These are phyloP conservation scores for Egretta garzetta DNA, from an alignment of 2,113 vertebrate species.

Conservation along the genomic window DNA sequence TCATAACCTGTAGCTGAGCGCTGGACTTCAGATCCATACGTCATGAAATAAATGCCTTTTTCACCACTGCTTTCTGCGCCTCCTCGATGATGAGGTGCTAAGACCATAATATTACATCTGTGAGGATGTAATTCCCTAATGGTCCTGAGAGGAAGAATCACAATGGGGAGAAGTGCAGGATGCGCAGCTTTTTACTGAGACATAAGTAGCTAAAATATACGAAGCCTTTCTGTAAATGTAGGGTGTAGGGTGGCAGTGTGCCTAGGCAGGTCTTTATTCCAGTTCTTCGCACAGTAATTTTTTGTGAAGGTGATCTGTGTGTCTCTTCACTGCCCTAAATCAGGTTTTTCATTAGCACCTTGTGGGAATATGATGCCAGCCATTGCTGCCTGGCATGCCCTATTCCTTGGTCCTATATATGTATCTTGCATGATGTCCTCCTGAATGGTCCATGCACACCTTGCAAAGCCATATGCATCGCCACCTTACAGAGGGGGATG, in stretches of 20 bases:
- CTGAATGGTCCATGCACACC: not conserved
- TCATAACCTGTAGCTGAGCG: not conserved
- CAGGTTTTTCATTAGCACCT: fast-evolving
- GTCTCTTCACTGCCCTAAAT: not conserved
- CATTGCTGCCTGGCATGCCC: not conserved
- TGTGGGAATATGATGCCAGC: not conserved
- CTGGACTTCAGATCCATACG: not conserved
- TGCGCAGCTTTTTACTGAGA: not conserved
- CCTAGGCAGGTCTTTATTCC: not conserved
- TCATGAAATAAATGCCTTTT: not conserved
- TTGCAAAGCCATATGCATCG: not conserved
- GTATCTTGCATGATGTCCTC: not conserved
- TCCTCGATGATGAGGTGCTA: not conserved
- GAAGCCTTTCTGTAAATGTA: not conserved
- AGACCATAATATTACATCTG: not conserved
- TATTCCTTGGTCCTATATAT: not conserved
- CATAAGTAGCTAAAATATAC: not conserved
- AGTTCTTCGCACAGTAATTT: not conserved
- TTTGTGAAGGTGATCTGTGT: not conserved
- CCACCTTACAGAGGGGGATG: not conserved
- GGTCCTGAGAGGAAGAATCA: not conserved
- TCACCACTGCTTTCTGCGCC: not conserved
- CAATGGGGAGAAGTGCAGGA: not conserved
- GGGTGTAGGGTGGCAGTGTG: not conserved
- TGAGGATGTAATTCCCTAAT: not conserved